Percentiles rank a stretch among this genome's conserved stretches.
phyloP scores from a whole-genome alignment of 2,797 vertebrate genomes.

The Passerculus sandwichensis region DNA sequence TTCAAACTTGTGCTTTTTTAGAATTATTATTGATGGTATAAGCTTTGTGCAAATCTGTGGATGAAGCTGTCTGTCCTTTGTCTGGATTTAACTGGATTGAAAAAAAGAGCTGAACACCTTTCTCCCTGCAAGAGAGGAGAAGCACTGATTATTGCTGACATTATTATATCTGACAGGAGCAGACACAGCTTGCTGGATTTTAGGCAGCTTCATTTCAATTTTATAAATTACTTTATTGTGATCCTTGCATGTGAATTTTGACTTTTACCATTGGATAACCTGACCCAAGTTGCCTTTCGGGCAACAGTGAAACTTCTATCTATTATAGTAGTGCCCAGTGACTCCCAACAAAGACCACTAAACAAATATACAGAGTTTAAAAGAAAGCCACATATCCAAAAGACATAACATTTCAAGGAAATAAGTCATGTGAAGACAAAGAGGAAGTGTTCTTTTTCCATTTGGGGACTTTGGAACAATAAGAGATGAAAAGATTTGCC shows the following conservation, averaged over 20 bases:
- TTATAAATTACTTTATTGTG: conserved; percentile 18
- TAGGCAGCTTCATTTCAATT: conserved; percentile 77
- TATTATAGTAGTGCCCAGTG: not conserved
- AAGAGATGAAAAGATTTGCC: not conserved
- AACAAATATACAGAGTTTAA: not conserved
- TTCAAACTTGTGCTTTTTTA: conserved; percentile 74
- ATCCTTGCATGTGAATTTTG: conserved; percentile 26
- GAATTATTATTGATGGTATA: conserved; percentile 80
- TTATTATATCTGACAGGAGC: conserved; percentile 58
- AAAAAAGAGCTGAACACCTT: conserved; percentile 84
- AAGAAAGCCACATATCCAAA: not conserved
- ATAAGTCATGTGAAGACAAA: not conserved
- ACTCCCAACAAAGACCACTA: not conserved
- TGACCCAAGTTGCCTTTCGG: not conserved
- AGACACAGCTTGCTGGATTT: conserved; percentile 82
- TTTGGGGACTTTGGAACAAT: not conserved
- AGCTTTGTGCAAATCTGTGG: conserved; percentile 82
- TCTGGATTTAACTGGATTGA: conserved; percentile 79
- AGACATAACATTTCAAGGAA: not conserved
- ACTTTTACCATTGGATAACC: not conserved
- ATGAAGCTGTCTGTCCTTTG: conserved; percentile 82
- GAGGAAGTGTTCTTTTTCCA: not conserved
- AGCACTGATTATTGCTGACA: conserved; percentile 68
- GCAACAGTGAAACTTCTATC: not conserved
- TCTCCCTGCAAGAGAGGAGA: conserved; percentile 75